Evolutionary conservation across 2,113 vertebrate species (phyloP).

Genomic region (Carettochelys insculpta): DNA sequence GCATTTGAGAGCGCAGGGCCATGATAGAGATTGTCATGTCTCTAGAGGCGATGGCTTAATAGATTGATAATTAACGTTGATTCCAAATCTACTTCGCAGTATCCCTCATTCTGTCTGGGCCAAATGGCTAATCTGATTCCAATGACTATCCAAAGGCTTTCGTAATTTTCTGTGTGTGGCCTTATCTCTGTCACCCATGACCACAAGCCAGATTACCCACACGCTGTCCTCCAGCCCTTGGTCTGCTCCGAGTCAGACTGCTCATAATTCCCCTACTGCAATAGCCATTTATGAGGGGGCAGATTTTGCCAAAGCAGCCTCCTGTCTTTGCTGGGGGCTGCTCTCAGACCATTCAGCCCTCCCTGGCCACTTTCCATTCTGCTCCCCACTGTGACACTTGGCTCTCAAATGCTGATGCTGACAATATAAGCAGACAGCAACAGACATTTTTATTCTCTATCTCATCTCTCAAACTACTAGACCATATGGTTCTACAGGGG

Average conservation of each 20-base stretch:
- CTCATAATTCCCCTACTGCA: background rate
- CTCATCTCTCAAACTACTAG: constrained; percentile 53
- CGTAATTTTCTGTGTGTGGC: background rate
- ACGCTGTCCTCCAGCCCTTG: background rate
- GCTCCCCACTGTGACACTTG: background rate
- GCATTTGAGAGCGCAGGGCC: background rate
- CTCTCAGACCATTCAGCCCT: background rate
- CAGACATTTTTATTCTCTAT: background rate
- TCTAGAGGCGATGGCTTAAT: background rate
- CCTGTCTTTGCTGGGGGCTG: background rate
- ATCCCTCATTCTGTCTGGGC: background rate
- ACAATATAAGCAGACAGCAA: background rate
- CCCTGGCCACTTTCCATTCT: background rate
- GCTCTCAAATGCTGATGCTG: background rate
- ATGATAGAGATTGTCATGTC: background rate
- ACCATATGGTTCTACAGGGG: constrained; percentile 47
- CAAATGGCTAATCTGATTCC: background rate
- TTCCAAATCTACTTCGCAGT: background rate
- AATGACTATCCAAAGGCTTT: background rate
- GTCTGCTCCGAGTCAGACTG: background rate
- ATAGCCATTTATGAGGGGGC: too few species aligned
- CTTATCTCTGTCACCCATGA: background rate
- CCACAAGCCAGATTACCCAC: background rate
- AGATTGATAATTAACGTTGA: background rate
- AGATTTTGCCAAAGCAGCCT: background rate